Evolutionary conservation across 1,140 invertebrate species (phyloP), one percentile per base, ranked within the genome.

Genomic region (Conus ventricosus): DNA sequence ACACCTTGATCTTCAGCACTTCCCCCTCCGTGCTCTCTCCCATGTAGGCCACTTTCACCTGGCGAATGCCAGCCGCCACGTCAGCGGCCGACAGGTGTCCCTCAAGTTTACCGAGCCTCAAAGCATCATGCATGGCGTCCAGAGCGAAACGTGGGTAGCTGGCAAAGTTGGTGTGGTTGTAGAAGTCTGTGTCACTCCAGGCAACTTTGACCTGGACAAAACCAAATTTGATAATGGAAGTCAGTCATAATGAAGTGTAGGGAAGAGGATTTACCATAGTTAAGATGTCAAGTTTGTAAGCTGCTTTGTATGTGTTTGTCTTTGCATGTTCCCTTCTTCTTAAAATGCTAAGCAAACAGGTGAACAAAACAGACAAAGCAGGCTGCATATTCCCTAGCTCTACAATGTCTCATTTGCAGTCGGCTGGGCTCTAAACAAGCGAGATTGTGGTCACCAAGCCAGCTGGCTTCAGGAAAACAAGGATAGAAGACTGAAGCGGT

Each of bases 131-230:
- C n/a, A 90, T 71, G 23, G 88, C 86, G 57, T 89, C 78, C 27
- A 88, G 20, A 27, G 87, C 87, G 84, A 87, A 89, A 17, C 85
- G 60, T 25, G 75, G 27, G 39, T 90, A 90, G 71, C 63, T 84
- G 87, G 87, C 80, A 54, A 84, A 88, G 67, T 88, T 90, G 53
- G 89, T 90, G 76, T 90, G 89, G 4, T 87, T 84, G 75, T 88
- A 88, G 81, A 85, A 67, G 63, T 90, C 89, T 20, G 89, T 90
- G 71, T 90, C 89, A 13, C 84, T 87, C 89, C 89, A 90, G 11
- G 20, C 67, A 8, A 90, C 84, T 25, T 75, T 87, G 10, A 87
- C 71, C 53, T 57, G 15, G 75, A 25, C 8, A 57, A n/a, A 11
- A 55, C 10, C 57, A 39, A 39, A 3, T 15, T n/a, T 27, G 13